Percentiles rank a stretch among this genome's conserved stretches.
These are phyloP conservation scores for Centropyge bicolor DNA, from an alignment of 2,797 vertebrate genomes.

Conservation along the genomic window DNA sequence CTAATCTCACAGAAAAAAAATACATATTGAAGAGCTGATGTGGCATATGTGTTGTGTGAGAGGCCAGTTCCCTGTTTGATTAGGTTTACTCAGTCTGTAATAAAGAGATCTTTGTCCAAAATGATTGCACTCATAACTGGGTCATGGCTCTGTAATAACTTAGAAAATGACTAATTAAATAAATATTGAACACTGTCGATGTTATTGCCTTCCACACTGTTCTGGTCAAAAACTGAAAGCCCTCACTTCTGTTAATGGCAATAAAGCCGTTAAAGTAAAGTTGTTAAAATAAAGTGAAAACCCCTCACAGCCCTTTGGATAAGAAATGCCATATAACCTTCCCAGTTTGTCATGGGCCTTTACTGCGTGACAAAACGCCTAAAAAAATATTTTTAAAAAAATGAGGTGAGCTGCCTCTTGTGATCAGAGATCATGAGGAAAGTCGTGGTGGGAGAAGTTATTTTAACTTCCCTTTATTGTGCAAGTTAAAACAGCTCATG, in stretches of 20 bases:
- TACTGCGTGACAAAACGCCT: neutral
- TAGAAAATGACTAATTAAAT: neutral
- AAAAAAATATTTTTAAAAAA: neutral
- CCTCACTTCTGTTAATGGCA: neutral
- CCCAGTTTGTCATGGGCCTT: neutral
- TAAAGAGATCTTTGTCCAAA: neutral
- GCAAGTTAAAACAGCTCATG: constrained; percentile 20
- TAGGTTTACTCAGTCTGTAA: neutral
- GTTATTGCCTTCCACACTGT: neutral
- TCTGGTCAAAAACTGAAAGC: neutral
- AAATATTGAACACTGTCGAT: neutral
- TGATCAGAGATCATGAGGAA: constrained; percentile 37
- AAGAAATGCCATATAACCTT: neutral
- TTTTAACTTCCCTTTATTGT: constrained; percentile 50
- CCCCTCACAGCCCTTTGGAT: neutral
- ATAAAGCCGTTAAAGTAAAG: neutral
- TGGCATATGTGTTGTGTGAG: constrained; percentile 12
- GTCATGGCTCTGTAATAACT: neutral
- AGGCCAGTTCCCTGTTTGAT: neutral
- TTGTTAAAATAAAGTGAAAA: neutral
- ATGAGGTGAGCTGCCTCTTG: constrained; percentile 14
- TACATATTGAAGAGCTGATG: constrained; percentile 28
- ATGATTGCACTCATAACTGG: neutral
- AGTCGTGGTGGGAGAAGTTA: constrained; percentile 28
- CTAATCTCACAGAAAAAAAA: constrained; percentile 7